phyloP scores from a whole-genome alignment of 2,888 invertebrate genomes.

The Ichneumoninae sp. region DNA sequence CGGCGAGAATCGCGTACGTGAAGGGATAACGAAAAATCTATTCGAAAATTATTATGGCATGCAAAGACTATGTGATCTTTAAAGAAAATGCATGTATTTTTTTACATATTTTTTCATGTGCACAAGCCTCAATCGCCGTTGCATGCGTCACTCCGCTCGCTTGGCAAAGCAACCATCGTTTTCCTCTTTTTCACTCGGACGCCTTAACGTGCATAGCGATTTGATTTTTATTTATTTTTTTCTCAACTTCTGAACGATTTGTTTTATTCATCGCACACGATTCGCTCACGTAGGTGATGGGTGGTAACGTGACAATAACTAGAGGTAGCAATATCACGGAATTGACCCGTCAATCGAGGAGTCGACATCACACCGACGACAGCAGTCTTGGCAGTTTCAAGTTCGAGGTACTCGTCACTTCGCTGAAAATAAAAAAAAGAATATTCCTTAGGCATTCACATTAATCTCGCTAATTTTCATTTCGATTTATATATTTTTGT shows the following conservation, averaged over 20 bases:
- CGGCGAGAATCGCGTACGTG: too few species aligned
- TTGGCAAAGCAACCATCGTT: constrained; percentile 43
- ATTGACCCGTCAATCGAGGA: constrained; percentile 84
- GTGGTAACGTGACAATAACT: constrained; percentile 83
- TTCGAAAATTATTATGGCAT: background rate
- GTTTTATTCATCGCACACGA: constrained; percentile 64
- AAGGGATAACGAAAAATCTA: background rate
- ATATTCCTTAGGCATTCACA: background rate
- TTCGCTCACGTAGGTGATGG: constrained; percentile 77
- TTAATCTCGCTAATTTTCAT: constrained; percentile 14
- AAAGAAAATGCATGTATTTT: background rate
- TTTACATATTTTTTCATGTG: background rate
- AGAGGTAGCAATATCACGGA: constrained; percentile 82
- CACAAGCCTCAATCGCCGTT: background rate
- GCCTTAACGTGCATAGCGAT: constrained; percentile 22
- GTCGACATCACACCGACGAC: constrained; percentile 89
- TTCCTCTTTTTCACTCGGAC: constrained; percentile 60
- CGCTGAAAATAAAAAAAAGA: constrained; percentile 23
- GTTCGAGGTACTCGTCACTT: constrained; percentile 86
- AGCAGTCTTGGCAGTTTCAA: constrained; percentile 90
- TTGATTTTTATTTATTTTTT: constrained; percentile 56
- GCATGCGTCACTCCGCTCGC: constrained; percentile 55
- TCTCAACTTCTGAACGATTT: constrained; percentile 58
- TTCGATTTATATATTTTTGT: constrained; percentile 17
- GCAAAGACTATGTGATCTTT: background rate